Base-by-base conservation (phyloP, 2,113 vertebrate genomes). In the Myxocyprinus asiaticus region DNA sequence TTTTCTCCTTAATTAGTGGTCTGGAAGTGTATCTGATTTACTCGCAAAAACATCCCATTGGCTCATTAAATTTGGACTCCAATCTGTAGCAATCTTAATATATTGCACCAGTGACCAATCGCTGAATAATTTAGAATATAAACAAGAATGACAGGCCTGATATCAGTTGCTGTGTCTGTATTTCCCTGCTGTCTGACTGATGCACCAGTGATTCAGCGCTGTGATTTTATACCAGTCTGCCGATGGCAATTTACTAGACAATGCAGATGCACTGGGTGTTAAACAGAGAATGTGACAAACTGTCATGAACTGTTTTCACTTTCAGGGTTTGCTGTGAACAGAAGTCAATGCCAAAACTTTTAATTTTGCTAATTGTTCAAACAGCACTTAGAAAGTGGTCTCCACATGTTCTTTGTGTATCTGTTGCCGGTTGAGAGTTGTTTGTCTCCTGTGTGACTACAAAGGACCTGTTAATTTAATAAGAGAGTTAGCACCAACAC, bases 1-100 rank as follows among this genome's bases (percentile, higher is more conserved):
- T 92, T 90, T 87, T 91, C 80, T 84, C 88, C 85, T 90, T 91
- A 91, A 93, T 93, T 91, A 91, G 88, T 87, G 83, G 89, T 88
- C 82, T 89, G 86, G 82, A 89, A 89, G 87, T 88, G 81, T 88
- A 89, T 91, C 88, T 92, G 88, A 92, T 92, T 89, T 90, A 90
- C 89, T 90, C 88, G 86, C 87, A 79, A 88, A 33, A 85, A 87
- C 43, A 81, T 82, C 70, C 85, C 84, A 89, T 89, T 88, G 85
- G 85, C 88, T 88, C 90, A 93, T 91, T 91, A 81, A 89, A 89
- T 91, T 89, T 85, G 77, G 87, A 83, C 77, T 78, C 77, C 71
- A 80, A 84, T 88, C 85, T 80, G 68, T 73, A 77, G 81, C 68
- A 70, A 82, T 86, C 84, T 86, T 74, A 84, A 84, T 64, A 56